Evolutionary conservation across 1,140 invertebrate species (phyloP), one percentile per base, ranked within the genome.

Genomic region (Aradophagus sp.): DNA sequence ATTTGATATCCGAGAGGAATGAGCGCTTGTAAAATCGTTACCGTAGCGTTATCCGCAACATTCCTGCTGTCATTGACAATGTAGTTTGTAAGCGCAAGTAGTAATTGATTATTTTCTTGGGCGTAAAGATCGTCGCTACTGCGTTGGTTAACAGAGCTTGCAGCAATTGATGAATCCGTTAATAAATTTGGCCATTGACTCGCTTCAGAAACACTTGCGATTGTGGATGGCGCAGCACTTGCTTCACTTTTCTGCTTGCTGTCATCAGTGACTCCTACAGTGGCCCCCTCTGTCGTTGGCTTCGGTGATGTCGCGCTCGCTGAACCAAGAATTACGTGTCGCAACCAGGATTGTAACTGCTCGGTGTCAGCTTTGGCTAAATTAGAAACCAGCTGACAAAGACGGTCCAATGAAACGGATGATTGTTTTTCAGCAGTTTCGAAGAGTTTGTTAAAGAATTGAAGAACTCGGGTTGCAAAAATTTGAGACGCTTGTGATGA

Each of bases 371-470:
- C 88, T 36, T 87, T 87, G 0, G 89, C 89, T 1, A 95, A 80
- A 67, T 90, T 90, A 1, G 88, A 87, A 36, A 95, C 88, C 6
- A 91, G 90, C 29, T 86, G 86, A 58, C 92, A 93, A 3, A 95
- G 79, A 31, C 89, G 89, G 62, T 92, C 91, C 32, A 93, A 86
- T 35, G 87, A 89, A 4, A 89, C 89, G 1, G 85, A 72, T 12
- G 67, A 59, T 76, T 83, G 74, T 82, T 86, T 90, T 44, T 90
- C 89, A 13, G 86, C 87, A n/a, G 90, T 86, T 80, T 91, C 89
- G 70, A 94, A 93, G 4, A 96, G 82, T 77, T 90, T 91, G 71
- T 93, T 93, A 74, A 95, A 93, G 73, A 95, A 93, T 72, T 92
- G 91, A 12, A 95, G 82, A 17, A 97, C 91, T 71, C 91, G 88